A percentile compares a stretch with the other conserved stretches of the same genome.
Conservation (phyloP, 2,888 invertebrate genomes). For the Palloptera scutellata region DNA sequence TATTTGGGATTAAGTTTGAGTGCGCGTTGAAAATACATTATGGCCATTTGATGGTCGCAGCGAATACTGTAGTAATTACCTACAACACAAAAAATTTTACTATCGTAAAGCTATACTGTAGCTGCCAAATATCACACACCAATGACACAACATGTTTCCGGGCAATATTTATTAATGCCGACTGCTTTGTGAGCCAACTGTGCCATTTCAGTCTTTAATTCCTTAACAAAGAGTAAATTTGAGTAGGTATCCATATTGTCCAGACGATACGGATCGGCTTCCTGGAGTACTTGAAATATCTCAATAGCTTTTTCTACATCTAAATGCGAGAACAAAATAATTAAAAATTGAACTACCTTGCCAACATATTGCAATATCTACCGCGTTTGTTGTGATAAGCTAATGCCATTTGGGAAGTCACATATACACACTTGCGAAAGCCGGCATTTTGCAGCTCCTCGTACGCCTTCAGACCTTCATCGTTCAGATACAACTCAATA, state of each 20-base stretch:
- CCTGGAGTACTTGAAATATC: conserved; percentile 82
- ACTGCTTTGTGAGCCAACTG: conserved; percentile 92
- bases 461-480: conserved; percentile 87
- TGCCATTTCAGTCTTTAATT: conserved; percentile 89
- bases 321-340: conserved; percentile 52
- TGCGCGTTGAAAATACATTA: conserved; percentile 94
- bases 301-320: conserved; percentile 90
- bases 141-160: conserved; percentile 97
- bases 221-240: conserved; percentile 93
- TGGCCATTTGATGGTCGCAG: conserved; percentile 97
- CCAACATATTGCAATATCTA: conserved; percentile 54
- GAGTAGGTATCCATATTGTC: conserved; percentile 98
- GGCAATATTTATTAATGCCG: conserved; percentile 93
- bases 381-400: conserved; percentile 92
- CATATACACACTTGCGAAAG: conserved; percentile 86
- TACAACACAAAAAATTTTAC: conserved; percentile 61
- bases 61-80: conserved; percentile 97
- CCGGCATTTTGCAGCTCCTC: conserved; percentile 79
- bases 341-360: background rate
- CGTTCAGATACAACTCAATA: conserved; percentile 87
- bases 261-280: conserved; percentile 89
- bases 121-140: conserved; percentile 65
- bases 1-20: conserved; percentile 93
- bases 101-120: background rate
- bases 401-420: conserved; percentile 91